Base-by-base conservation (phyloP, 1,140 invertebrate genomes). In the Caenorhabditis remanei region DNA sequence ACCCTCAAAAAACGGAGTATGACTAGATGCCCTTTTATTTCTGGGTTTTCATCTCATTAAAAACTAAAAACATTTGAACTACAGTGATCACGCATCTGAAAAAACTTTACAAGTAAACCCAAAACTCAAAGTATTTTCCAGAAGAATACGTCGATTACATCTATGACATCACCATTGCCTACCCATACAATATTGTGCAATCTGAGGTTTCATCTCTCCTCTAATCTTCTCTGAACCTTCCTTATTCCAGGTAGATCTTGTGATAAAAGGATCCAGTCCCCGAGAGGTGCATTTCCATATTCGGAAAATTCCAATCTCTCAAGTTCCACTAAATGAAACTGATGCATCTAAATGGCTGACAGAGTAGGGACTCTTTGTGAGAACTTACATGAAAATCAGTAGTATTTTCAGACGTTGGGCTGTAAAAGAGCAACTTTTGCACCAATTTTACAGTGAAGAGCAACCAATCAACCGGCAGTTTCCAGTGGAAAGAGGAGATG, bases 151-250 rank as follows among this genome's bases (percentile, higher is more conserved):
- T 96, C 63, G 94, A 95, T 85, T 95, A 96, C 0, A 94, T 96
- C 43, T 96, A 96, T 91, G 96, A 96, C 93, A 93, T 96, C 83
- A 96, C 96, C 0, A 94, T 96, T 11, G 95, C 94, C 0, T 96
- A 96, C 93, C 95, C 95, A 4, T 84, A 89, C 13, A 95, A 95
- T 83, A 93, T 95, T n/a, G 95, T 95, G 0, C 95, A 96, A 91
- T 95, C 94, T 55, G 95, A 96, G 91, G 90, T 94, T 71, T 6
- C 13, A 94, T 95, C 53, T 88, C n/a, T n/a, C 11, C 14, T 48
- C 46, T 48, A n/a, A 9, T 0, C 14, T 65, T 7, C 11, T 41
- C 46, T 65, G 4, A 43, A 96, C 46, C 61, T 67, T 14, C 7
- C 14, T 7, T 48, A 61, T 55, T 79, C 4, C 24, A 82, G 71